Percentiles rank a stretch among this genome's conserved stretches.
Conservation (phyloP, 1,140 invertebrate species). For the Amphibalanus amphitrite region DNA sequence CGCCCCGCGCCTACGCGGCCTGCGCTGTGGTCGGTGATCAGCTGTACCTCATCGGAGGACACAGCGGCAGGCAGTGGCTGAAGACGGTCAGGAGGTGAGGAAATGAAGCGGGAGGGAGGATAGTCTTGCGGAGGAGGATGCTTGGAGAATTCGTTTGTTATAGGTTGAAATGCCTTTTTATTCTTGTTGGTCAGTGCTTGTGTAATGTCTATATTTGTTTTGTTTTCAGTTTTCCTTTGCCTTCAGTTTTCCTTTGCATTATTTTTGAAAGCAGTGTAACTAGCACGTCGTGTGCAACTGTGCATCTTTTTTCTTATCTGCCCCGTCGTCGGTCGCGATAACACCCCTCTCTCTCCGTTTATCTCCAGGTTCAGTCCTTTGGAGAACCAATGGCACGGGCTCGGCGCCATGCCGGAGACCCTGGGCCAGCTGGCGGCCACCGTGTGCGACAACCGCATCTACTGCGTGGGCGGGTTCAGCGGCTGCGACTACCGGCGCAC, state of each 20-base stretch:
- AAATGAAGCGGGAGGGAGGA: conserved; percentile 12
- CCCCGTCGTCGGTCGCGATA: too few relatives aligned
- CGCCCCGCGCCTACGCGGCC: conserved; percentile 20
- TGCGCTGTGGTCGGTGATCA: conserved; percentile 21
- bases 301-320: conserved; percentile 9
- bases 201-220: too few relatives aligned
- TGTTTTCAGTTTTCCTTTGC: too few relatives aligned
- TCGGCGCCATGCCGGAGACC: conserved; percentile 24
- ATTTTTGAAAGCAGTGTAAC: background rate
- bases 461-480: conserved; percentile 32
- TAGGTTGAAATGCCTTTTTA: conserved; percentile 6
- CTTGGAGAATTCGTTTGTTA: background rate
- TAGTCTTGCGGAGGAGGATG: conserved; percentile 3
- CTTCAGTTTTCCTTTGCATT: too few relatives aligned
- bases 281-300: conserved; percentile 2
- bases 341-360: too few relatives aligned
- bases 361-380: conserved; percentile 22
- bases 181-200: background rate
- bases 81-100: conserved; percentile 23
- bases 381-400: conserved; percentile 23
- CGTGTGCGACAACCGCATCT: conserved; percentile 26
- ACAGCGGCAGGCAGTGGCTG: conserved; percentile 22
- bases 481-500: conserved; percentile 30
- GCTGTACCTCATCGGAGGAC: conserved; percentile 24
- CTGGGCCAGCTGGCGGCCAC: conserved; percentile 24